Percentiles rank a stretch among this genome's conserved stretches.
These are phyloP conservation scores for Aphelocoma californica DNA, from an alignment of 2,797 vertebrate genomes.

Conservation along the genomic window DNA sequence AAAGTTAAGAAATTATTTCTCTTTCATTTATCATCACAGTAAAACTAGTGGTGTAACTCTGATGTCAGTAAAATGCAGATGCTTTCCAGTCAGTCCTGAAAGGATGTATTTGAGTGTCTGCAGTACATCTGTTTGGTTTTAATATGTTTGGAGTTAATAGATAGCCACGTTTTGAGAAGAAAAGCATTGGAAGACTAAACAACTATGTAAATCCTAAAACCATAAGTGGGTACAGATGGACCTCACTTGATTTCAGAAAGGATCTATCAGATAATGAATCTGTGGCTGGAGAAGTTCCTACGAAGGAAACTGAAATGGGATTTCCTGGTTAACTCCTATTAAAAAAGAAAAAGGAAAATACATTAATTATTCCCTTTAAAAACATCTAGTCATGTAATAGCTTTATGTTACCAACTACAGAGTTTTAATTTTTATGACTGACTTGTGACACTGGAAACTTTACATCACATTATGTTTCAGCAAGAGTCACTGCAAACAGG, in stretches of 20 bases:
- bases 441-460: not conserved
- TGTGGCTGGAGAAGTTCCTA: not conserved
- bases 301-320: not conserved
- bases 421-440: not conserved
- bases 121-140: not conserved
- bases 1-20: slow-evolving; percentile 57
- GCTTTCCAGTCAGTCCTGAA: slow-evolving; percentile 52
- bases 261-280: not conserved
- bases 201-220: slow-evolving; percentile 21
- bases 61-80: slow-evolving; percentile 22
- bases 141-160: slow-evolving; percentile 1
- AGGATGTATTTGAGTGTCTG: slow-evolving; percentile 8
- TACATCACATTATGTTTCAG: not conserved
- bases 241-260: slow-evolving; percentile 13
- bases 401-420: not conserved
- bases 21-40: slow-evolving; percentile 53
- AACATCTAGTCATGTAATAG: not conserved
- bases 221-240: slow-evolving; percentile 32
- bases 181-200: slow-evolving; percentile 18
- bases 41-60: slow-evolving; percentile 40
- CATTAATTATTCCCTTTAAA: not conserved
- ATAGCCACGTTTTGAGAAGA: slow-evolving; percentile 2
- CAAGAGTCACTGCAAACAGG: not conserved
- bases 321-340: slow-evolving; percentile 11
- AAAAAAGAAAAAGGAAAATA: not conserved